Evolutionary conservation across 2,888 invertebrate genomes (phyloP), one percentile per base, ranked within the genome.

Genomic region (Melieria omissa): DNA sequence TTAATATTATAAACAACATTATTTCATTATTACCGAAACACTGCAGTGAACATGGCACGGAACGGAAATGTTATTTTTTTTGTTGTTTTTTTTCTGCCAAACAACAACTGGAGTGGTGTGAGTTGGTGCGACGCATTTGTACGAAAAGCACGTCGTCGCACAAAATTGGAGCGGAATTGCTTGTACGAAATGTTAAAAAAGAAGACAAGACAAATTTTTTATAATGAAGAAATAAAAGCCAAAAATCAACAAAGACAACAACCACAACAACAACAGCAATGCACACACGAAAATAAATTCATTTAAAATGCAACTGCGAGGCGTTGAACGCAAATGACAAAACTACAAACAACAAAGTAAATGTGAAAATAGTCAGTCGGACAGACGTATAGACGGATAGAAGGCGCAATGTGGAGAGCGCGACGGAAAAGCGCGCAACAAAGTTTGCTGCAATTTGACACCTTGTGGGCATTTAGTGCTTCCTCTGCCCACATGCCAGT

Each of bases 391-490:
- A 29, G 41, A 58, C 12, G 4, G 52, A 6, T 29, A 29, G 41
- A 12, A 57, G 58, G 14, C 12, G 7, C 58, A 58, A 66, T 41
- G 44, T 4, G 14, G 49, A 57, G 44, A 64, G 57, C 9, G 29
- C 46, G 46, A 62, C 45, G n/a, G 14, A 63, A 46, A 63, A n/a
- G 12, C 6, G 47, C 49, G 62, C 61, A 66, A 66, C 49, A 66
- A 71, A 66, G 63, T 73, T 77, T 80, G 77, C 78, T 80, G 83
- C 83, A 81, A 83, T 81, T 81, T 82, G 84, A 85, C 85, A 83
- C 85, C 82, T 84, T 81, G 85, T 84, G 83, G 84, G 85, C 84
- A 84, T 85, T 84, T 81, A 83, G 83, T 83, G 85, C 81, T 84
- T 85, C 84, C 85, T 84, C 84, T 85, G 84, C 84, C 84, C 80